Evolutionary conservation across 2,113 vertebrate species (phyloP).

Genomic region (Todiramphus saurophagus): DNA sequence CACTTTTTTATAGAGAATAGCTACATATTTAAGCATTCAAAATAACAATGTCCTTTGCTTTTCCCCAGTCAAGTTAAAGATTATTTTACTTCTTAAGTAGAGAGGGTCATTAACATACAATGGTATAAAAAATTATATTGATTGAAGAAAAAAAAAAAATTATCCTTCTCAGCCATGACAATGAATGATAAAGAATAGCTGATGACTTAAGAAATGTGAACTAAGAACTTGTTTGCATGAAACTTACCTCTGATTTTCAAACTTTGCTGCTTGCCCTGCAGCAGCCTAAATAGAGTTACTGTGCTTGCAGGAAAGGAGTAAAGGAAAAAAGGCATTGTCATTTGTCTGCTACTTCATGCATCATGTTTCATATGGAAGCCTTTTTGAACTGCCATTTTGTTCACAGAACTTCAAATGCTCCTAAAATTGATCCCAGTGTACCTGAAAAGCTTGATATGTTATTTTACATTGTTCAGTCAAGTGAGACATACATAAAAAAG

Average conservation of each 20-base stretch:
- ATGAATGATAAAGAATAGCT: neutral
- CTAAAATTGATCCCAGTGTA: slow-evolving; percentile 28
- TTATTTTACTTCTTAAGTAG: neutral
- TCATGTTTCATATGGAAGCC: neutral
- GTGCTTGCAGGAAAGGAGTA: neutral
- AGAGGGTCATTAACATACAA: neutral
- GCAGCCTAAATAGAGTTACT: slow-evolving; percentile 20
- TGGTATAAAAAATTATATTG: neutral
- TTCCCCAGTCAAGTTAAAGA: neutral
- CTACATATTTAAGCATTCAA: neutral
- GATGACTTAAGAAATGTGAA: neutral
- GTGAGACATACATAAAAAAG: slow-evolving; percentile 40
- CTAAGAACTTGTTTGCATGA: neutral
- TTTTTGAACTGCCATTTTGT: slow-evolving; percentile 46
- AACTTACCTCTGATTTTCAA: neutral
- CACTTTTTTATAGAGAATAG: neutral
- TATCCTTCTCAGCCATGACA: neutral
- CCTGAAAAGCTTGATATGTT: slow-evolving; percentile 36
- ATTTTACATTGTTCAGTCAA: slow-evolving; percentile 51
- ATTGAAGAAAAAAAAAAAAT: neutral
- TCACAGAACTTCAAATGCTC: slow-evolving; percentile 21
- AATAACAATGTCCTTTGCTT: neutral
- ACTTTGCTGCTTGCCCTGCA: neutral
- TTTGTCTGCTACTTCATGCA: neutral
- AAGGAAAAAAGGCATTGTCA: neutral